These are phyloP conservation scores for Anableps anableps DNA, from an alignment of 2,797 vertebrate genomes.

Conservation along the genomic window DNA sequence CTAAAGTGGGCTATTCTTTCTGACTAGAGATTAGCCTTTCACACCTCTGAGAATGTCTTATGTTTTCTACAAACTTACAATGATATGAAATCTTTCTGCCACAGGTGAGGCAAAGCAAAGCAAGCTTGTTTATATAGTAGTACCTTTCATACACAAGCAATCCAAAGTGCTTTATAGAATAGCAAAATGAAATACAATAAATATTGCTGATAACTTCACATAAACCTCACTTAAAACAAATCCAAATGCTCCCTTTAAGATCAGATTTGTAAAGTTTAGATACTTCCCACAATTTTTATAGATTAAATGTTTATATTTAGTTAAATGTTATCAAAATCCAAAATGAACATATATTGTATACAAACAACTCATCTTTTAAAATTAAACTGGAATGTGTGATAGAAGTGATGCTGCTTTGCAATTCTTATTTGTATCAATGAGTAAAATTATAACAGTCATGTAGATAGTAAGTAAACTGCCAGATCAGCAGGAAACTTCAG, in stretches of 20 bases:
- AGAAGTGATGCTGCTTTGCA: background rate
- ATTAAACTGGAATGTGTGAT: background rate
- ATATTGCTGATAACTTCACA: background rate
- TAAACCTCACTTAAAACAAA: background rate
- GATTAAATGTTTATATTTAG: background rate
- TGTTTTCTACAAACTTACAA: background rate
- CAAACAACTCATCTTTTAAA: background rate
- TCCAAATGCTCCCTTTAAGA: background rate
- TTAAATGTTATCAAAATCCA: background rate
- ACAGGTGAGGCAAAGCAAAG: background rate
- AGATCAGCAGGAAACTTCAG: background rate
- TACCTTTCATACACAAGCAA: background rate
- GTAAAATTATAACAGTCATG: background rate
- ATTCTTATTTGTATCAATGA: background rate
- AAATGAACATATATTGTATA: background rate
- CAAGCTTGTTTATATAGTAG: background rate
- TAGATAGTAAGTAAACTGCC: too few species aligned
- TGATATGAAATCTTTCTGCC: background rate
- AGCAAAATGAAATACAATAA: background rate
- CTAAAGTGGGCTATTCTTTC: background rate
- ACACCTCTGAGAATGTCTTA: background rate
- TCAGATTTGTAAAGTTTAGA: background rate
- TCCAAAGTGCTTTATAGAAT: background rate
- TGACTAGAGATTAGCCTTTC: background rate
- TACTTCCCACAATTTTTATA: background rate